phyloP scores from a whole-genome alignment of 2,888 invertebrate species.

The Acanthacorydalis orientalis region DNA sequence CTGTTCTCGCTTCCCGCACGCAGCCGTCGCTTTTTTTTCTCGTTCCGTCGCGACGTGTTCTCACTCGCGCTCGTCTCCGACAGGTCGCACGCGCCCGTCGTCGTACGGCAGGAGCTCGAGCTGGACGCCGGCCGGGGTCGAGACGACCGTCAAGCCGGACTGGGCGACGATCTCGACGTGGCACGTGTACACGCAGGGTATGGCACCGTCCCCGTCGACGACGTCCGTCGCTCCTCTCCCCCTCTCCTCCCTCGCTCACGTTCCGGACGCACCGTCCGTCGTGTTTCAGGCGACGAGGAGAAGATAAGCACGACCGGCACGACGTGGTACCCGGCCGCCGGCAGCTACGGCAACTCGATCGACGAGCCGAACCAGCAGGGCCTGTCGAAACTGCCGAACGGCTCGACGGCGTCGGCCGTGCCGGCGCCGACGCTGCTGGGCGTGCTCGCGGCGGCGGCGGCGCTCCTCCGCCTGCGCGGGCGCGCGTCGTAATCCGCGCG shows the following conservation, averaged over 20 bases:
- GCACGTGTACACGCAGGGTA: constrained; percentile 13
- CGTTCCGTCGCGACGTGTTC: no score
- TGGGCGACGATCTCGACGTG: constrained; percentile 20
- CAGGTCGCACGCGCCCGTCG: constrained; percentile 24
- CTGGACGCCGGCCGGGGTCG: constrained; percentile 20
- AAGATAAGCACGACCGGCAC: constrained; percentile 16
- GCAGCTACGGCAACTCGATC: constrained; percentile 33
- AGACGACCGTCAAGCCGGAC: constrained; percentile 13
- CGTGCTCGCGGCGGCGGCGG: no score
- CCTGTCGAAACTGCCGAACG: constrained; percentile 17
- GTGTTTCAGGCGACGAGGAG: neutral
- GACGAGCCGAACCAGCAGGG: constrained; percentile 41
- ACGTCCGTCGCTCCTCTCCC: no score
- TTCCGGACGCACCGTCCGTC: neutral
- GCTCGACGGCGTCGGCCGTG: no score
- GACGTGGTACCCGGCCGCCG: constrained; percentile 33
- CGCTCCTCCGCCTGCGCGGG: no score
- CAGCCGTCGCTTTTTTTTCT: no score
- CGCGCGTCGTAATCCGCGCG: no score
- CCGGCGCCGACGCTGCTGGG: no score
- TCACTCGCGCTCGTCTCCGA: constrained; percentile 13
- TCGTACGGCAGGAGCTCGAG: constrained; percentile 33
- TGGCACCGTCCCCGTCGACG: no score
- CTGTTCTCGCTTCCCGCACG: no score
- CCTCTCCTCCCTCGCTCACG: no score